phyloP scores from a whole-genome alignment of 2,113 vertebrate genomes.

The Toxotes chatareus region DNA sequence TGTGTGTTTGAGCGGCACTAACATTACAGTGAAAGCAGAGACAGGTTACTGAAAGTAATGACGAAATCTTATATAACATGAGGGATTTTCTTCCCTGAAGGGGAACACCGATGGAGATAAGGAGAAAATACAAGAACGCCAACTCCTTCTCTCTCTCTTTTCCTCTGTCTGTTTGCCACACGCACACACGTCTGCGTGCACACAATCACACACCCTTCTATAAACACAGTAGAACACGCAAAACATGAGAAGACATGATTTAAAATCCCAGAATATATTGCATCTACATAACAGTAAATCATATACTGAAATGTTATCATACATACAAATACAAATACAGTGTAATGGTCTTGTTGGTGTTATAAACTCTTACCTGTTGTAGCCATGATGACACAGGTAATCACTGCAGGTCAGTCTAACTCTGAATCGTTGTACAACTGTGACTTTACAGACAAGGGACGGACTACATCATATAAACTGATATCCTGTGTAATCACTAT shows the following conservation, averaged over 20 bases:
- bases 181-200: not conserved
- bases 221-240: constrained; percentile 1
- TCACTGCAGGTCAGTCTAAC: not conserved
- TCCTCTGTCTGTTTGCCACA: not conserved
- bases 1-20: constrained; percentile 53
- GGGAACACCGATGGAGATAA: constrained; percentile 37
- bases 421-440: constrained; percentile 12
- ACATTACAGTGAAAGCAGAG: constrained; percentile 78
- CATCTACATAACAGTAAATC: constrained; percentile 47
- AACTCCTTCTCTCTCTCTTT: not conserved
- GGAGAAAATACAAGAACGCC: constrained; percentile 5
- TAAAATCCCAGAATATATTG: constrained; percentile 61
- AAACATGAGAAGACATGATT: constrained; percentile 29
- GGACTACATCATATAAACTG: constrained; percentile 19
- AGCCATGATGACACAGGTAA: constrained; percentile 1
- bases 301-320: constrained; percentile 51
- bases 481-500: not conserved
- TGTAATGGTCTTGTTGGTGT: constrained; percentile 48
- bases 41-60: constrained; percentile 61
- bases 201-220: not conserved
- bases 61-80: constrained; percentile 62
- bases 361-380: constrained; percentile 17
- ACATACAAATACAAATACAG: constrained; percentile 53
- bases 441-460: constrained; percentile 5
- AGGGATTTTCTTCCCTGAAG: constrained; percentile 59